Percentiles rank a stretch among this genome's conserved stretches.
These are phyloP conservation scores for Eunapius fragilis DNA, from an alignment of 37 sponge, comb jelly and placozoan genomes.

Conservation along the genomic window DNA sequence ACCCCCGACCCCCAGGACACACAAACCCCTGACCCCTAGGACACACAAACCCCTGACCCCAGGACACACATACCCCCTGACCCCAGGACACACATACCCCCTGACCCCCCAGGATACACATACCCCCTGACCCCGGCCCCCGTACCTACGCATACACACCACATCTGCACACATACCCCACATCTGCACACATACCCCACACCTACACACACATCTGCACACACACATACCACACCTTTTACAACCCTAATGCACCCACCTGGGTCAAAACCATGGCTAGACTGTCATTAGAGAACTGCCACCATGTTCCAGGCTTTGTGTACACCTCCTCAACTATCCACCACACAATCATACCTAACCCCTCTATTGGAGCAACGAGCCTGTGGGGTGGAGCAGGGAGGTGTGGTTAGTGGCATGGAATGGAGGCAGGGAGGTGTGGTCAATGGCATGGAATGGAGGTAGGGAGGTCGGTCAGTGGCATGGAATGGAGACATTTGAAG, in stretches of 20 bases:
- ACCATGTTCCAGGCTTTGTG: conserved; percentile 31
- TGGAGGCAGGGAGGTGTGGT: too few species aligned
- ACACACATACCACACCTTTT: background rate
- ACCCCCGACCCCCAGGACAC: too few species aligned
- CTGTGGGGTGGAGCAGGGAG: conserved; percentile 2
- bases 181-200: too few species aligned
- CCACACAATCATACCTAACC: conserved; percentile 70
- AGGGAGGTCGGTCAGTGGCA: too few species aligned
- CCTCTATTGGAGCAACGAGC: conserved; percentile 59
- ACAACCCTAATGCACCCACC: background rate
- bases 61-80: too few species aligned
- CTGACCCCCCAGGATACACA: background rate
- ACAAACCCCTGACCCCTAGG: too few species aligned
- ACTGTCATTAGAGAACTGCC: conserved; percentile 33
- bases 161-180: too few species aligned
- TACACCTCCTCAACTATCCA: conserved; percentile 67
- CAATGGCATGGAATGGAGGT: too few species aligned
- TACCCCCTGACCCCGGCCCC: background rate
- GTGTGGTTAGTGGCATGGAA: too few species aligned
- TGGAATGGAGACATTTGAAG: too few species aligned
- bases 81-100: too few species aligned
- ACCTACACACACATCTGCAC: background rate
- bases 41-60: too few species aligned
- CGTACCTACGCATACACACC: background rate
- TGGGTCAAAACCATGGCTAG: conserved; percentile 42